A percentile compares a stretch with the other conserved stretches of the same genome.
Evolutionary conservation across 2,888 invertebrate species (phyloP).

Genomic region (Acleris holmiana): DNA sequence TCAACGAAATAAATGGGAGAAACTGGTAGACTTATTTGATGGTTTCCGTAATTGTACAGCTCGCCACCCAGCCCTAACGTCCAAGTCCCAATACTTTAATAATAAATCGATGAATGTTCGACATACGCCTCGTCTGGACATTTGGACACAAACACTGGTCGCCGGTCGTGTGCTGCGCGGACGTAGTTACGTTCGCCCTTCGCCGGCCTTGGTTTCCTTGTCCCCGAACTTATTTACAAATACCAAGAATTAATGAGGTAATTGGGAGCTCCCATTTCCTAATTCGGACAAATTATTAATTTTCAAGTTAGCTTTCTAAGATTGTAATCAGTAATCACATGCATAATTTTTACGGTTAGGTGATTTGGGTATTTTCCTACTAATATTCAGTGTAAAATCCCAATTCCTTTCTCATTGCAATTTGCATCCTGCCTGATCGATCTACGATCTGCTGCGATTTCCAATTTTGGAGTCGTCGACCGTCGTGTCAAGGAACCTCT

Average conservation of each 20-base stretch:
- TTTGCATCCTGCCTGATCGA: too few species aligned
- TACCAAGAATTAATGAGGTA: background rate
- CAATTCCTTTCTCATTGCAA: too few species aligned
- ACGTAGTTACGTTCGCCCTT: constrained; percentile 2
- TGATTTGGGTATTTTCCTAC: too few species aligned
- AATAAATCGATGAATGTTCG: constrained; percentile 21
- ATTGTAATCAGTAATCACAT: constrained; percentile 6
- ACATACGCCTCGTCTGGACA: background rate
- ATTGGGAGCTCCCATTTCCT: background rate
- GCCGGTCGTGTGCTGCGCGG: constrained; percentile 4
- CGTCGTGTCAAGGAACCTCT: too few species aligned
- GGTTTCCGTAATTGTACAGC: too few species aligned
- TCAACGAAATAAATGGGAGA: too few species aligned
- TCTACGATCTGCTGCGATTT: too few species aligned
- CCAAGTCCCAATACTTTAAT: constrained; percentile 16
- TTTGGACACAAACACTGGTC: constrained; percentile 6
- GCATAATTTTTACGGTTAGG: background rate
- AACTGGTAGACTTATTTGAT: too few species aligned
- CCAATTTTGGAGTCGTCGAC: too few species aligned
- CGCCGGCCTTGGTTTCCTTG: constrained; percentile 12
- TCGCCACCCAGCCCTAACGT: background rate
- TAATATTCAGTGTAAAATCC: too few species aligned
- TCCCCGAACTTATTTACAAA: background rate
- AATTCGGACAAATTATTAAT: constrained; percentile 9
- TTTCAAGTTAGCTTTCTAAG: constrained; percentile 13